Base-by-base conservation (phyloP, 2,797 vertebrate genomes). In the Enteromius mattozi region DNA sequence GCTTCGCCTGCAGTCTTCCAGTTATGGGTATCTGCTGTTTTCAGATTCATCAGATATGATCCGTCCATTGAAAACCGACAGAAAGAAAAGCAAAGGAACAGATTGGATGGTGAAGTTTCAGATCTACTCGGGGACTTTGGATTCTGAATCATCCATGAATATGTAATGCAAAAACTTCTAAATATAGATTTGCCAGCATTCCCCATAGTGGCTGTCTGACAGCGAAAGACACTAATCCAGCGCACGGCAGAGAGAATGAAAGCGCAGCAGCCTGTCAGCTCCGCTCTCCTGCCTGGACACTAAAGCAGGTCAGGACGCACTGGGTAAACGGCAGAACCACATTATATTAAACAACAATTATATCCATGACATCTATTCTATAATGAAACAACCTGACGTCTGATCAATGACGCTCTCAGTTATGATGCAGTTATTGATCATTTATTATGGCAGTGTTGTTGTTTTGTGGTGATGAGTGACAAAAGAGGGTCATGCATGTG, bases 61-160 rank as follows among this genome's bases (percentile, higher is more conserved):
- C 9, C 27, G 6, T 70, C 65, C 69, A 47, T 70, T 68, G 54
- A 49, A 63, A 79, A 79, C 35, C 30, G 7, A 56, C 30, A 61
- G 45, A 42, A 80, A 84, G 35, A 37, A 24, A 65, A 70, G 70
- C 72, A 80, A 84, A 79, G 45, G 68, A 45, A 76, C 74, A 87
- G 81, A 82, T 71, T 83, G 81, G 83, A 61, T 70, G 42, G 70
- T 74, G 40, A 80, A 83, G 75, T 83, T 79, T 69, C 45, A 78
- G 85, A 78, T 86, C 85, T 87, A 75, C 88, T 71, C 40, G 30
- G 79, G 74, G 88, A 90, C 80, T 86, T 88, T 85, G 81, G 84
- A 70, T 83, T 85, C 81, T 91, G 86, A 88, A 90, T 89, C 88
- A 87, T 87, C 85, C 80, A 86, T 87, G 90, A 89, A 91, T 90